Evolutionary conservation across 1,140 invertebrate species (phyloP).

Genomic region (Rhagoletis pomonella): DNA sequence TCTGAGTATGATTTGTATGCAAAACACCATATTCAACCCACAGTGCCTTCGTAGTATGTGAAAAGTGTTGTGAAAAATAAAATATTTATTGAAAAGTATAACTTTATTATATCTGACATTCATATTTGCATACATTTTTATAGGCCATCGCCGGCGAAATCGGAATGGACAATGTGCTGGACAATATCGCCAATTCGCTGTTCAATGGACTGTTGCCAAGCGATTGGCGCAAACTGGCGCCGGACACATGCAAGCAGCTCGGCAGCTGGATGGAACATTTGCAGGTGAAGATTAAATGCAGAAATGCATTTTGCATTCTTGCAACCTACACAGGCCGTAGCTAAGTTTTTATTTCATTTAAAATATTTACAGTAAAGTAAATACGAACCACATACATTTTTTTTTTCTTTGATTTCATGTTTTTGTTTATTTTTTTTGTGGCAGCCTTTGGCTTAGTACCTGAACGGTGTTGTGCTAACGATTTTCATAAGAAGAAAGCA

Average conservation of each 20-base stretch:
- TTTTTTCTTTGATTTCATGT: background rate
- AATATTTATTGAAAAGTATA: constrained; percentile 6
- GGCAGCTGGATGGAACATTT: constrained; percentile 93
- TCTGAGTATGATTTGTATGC: too few species aligned
- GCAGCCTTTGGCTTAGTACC: background rate
- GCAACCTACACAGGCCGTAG: too few species aligned
- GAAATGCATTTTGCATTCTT: background rate
- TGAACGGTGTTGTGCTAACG: background rate
- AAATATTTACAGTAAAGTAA: too few species aligned
- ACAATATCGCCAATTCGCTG: constrained; percentile 86
- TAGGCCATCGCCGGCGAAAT: constrained; percentile 90
- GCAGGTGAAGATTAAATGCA: constrained; percentile 71
- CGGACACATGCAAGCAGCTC: constrained; percentile 88
- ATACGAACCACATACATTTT: too few species aligned
- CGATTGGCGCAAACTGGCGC: constrained; percentile 87
- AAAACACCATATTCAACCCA: background rate
- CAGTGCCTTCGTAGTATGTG: background rate
- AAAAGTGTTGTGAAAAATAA: constrained; percentile 16
- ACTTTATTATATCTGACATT: constrained; percentile 30
- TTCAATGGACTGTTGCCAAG: constrained; percentile 89
- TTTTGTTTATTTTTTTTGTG: background rate
- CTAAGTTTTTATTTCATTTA: too few species aligned
- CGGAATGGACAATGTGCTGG: constrained; percentile 89
- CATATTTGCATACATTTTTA: constrained; percentile 31
- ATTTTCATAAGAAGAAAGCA: background rate